phyloP scores from a whole-genome alignment of 2,888 invertebrate species.

The Cactoblastis cactorum region DNA sequence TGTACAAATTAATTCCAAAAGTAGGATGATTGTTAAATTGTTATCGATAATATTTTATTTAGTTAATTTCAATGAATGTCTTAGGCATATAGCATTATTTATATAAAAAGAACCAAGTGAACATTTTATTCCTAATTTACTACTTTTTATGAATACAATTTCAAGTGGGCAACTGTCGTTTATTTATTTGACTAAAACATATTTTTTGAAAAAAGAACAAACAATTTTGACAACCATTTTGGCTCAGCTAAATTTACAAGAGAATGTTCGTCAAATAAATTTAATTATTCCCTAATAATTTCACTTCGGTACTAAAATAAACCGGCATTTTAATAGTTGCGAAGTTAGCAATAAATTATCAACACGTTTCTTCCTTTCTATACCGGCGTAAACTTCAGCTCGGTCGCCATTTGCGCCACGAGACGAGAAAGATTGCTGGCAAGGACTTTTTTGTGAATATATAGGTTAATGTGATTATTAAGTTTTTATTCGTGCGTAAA shows the following conservation, averaged over 20 bases:
- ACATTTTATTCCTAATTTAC: too few relatives aligned
- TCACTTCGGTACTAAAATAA: constrained; percentile 30
- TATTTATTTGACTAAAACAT: not conserved
- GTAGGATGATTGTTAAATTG: too few relatives aligned
- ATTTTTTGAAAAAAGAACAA: constrained; percentile 38
- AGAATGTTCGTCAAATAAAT: constrained; percentile 66
- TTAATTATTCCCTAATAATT: constrained; percentile 36
- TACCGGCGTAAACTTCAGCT: constrained; percentile 50
- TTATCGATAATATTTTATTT: too few relatives aligned
- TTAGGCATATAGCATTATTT: too few relatives aligned
- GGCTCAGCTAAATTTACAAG: constrained; percentile 75
- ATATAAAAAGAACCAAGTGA: too few relatives aligned
- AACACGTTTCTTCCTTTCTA: constrained; percentile 26
- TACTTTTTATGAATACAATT: not conserved
- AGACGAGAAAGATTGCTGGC: constrained; percentile 40
- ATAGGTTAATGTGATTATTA: constrained; percentile 69
- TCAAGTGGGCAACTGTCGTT: not conserved
- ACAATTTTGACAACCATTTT: constrained; percentile 60
- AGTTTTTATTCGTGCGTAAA: constrained; percentile 49
- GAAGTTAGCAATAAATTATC: constrained; percentile 51
- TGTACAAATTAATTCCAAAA: not conserved
- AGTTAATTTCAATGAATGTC: too few relatives aligned
- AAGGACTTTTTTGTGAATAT: constrained; percentile 36
- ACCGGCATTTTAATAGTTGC: constrained; percentile 41
- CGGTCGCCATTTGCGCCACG: constrained; percentile 79